Evolutionary conservation across 2,113 vertebrate genomes (phyloP).

Genomic region (Speoplatyrhinus poulsoni): DNA sequence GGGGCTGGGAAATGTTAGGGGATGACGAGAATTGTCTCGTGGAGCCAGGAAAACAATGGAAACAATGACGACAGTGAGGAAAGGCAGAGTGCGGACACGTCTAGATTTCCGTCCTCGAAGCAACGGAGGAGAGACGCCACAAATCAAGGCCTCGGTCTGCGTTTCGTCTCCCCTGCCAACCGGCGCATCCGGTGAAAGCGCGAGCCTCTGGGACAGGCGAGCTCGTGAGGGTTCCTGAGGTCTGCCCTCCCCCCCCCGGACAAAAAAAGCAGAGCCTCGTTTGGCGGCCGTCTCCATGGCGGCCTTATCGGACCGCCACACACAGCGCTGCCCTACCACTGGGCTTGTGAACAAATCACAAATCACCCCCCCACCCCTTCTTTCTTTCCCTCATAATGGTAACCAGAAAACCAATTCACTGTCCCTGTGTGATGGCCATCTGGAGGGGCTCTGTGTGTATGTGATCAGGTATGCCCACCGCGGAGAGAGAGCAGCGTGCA

Average conservation of each 20-base stretch:
- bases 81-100: not conserved
- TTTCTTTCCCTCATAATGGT: conserved; percentile 48
- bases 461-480: conserved; percentile 46
- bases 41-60: conserved; percentile 34
- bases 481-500: conserved; percentile 37
- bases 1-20: conserved; percentile 4
- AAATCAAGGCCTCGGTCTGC: conserved; percentile 46
- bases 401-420: conserved; percentile 55
- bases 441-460: conserved; percentile 43
- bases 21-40: conserved; percentile 23
- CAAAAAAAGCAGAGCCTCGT: conserved; percentile 34
- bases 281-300: conserved; percentile 49
- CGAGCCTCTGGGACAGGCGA: conserved; percentile 59
- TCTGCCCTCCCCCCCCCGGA: not conserved
- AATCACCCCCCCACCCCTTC: conserved; percentile 21
- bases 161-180: conserved; percentile 52
- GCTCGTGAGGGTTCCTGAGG: conserved; percentile 51
- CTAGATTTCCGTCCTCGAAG: conserved; percentile 48
- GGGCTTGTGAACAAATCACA: conserved; percentile 61
- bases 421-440: conserved; percentile 63
- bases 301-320: conserved; percentile 61
- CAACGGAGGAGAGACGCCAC: conserved; percentile 33
- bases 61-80: conserved; percentile 28
- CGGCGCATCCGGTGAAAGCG: conserved; percentile 28
- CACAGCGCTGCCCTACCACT: conserved; percentile 57